Percentiles rank a stretch among this genome's conserved stretches.
phyloP scores from a whole-genome alignment of 2,113 vertebrate genomes.

The cattle (Bos taurus) region DNA sequence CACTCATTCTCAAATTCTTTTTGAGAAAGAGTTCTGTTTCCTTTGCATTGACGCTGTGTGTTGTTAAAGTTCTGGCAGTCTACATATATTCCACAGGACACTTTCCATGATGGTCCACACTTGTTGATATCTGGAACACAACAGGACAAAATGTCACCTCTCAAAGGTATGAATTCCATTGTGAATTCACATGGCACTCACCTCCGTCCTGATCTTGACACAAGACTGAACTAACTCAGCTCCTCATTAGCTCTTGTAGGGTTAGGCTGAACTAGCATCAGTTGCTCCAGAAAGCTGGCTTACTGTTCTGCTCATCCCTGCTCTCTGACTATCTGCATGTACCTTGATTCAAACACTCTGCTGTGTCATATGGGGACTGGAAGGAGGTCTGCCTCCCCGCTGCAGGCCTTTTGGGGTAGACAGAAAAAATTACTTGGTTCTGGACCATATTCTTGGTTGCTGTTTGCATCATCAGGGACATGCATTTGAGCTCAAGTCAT shows the following conservation, averaged over 20 bases:
- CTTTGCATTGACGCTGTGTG: not conserved
- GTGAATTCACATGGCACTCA: not conserved
- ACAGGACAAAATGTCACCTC: not conserved
- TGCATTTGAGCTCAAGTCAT: not conserved
- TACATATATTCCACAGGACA: not conserved
- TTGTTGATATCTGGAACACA: constrained; percentile 28
- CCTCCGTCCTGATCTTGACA: not conserved
- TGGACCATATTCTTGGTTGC: not conserved
- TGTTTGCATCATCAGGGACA: not conserved
- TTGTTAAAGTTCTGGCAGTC: not conserved
- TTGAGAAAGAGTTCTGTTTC: not conserved
- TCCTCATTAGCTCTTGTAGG: no score
- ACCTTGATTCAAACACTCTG: not conserved
- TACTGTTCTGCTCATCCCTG: not conserved
- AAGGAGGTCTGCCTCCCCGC: not conserved
- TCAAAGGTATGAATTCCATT: not conserved
- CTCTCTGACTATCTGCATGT: not conserved
- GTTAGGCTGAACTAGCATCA: no score
- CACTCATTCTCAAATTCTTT: not conserved
- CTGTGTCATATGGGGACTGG: not conserved
- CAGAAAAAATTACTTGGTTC: not conserved
- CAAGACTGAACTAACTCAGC: not conserved
- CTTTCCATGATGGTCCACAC: not conserved
- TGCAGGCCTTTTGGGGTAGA: not conserved
- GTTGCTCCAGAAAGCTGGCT: not conserved